A percentile compares a stretch with the other conserved stretches of the same genome.
Conservation (phyloP, 2,888 invertebrate species). For the Pardosa pseudoannulata region DNA sequence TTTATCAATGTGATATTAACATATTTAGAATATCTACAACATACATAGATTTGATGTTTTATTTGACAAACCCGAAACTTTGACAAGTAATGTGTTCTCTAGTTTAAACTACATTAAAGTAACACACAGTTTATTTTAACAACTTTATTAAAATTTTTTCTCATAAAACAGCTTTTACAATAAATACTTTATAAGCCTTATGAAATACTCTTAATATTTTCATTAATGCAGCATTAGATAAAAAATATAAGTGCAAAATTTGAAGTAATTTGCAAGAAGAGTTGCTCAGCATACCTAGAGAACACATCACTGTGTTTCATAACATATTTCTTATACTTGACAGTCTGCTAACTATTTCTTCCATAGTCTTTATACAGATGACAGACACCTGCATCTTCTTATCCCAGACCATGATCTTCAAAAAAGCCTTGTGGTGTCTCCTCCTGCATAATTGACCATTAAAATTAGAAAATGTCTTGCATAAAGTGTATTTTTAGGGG, state of each 20-base stretch:
- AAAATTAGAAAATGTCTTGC: slow-evolving; percentile 28
- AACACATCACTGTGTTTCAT: slow-evolving; percentile 54
- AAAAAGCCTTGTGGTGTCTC: slow-evolving; percentile 99
- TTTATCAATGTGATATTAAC: too few relatives aligned
- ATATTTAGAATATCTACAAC: too few relatives aligned
- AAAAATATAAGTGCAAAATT: slow-evolving; percentile 34
- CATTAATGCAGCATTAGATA: slow-evolving; percentile 17
- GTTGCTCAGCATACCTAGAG: slow-evolving; percentile 53
- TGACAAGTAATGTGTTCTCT: slow-evolving; percentile 69
- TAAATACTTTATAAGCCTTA: slow-evolving; percentile 37
- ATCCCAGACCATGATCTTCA: slow-evolving; percentile 98
- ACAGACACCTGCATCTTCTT: slow-evolving; percentile 78
- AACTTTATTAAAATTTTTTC: slow-evolving; percentile 56
- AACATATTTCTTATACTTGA: slow-evolving; percentile 37
- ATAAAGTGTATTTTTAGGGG: too few relatives aligned
- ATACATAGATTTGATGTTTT: too few relatives aligned
- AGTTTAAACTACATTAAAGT: slow-evolving; percentile 48
- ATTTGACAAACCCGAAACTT: too few relatives aligned
- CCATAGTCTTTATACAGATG: slow-evolving; percentile 25
- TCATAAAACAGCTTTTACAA: slow-evolving; percentile 56
- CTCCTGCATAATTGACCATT: slow-evolving; percentile 83
- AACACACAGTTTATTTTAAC: slow-evolving; percentile 44
- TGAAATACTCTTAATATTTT: slow-evolving; percentile 3
- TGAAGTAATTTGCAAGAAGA: slow-evolving; percentile 35
- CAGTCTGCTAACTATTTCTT: slow-evolving; percentile 42